Evolutionary conservation across 2,888 invertebrate genomes (phyloP).

Genomic region (Dasypolia templi): DNA sequence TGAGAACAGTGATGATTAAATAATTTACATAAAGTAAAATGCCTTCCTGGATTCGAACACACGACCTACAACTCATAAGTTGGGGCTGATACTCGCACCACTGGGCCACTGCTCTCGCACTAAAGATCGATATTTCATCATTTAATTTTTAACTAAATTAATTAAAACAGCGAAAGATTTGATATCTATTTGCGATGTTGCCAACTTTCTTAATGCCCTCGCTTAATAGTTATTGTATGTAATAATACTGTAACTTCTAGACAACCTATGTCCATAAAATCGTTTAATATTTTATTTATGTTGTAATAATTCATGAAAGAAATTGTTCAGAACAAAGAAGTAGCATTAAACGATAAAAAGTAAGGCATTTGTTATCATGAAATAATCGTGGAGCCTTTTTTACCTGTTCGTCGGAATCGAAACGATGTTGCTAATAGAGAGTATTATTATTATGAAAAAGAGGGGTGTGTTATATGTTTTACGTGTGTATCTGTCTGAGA

Average conservation of each 20-base stretch:
- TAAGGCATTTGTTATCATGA: constrained; percentile 34
- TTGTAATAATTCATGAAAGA: constrained; percentile 42
- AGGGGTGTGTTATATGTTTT: too few relatives aligned
- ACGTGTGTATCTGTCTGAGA: too few relatives aligned
- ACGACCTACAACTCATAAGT: too few relatives aligned
- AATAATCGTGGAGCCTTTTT: constrained; percentile 29
- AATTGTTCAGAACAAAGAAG: constrained; percentile 48
- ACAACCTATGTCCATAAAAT: not conserved
- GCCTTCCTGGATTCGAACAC: too few relatives aligned
- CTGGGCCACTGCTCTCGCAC: too few relatives aligned
- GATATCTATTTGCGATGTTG: not conserved
- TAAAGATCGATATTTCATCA: not conserved
- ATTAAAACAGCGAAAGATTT: not conserved
- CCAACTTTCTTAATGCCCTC: not conserved
- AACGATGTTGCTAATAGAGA: not conserved
- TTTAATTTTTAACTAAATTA: not conserved
- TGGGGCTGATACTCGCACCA: too few relatives aligned
- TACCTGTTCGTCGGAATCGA: constrained; percentile 11
- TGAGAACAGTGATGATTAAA: too few relatives aligned
- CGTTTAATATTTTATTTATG: constrained; percentile 42
- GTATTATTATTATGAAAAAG: not conserved
- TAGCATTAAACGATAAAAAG: constrained; percentile 43
- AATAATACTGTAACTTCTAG: constrained; percentile 21
- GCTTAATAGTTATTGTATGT: not conserved
- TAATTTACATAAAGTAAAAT: too few relatives aligned